Percentiles rank a stretch among this genome's conserved stretches.
These are phyloP conservation scores for Platanista minor DNA, from an alignment of 2,113 vertebrate species.

Conservation along the genomic window DNA sequence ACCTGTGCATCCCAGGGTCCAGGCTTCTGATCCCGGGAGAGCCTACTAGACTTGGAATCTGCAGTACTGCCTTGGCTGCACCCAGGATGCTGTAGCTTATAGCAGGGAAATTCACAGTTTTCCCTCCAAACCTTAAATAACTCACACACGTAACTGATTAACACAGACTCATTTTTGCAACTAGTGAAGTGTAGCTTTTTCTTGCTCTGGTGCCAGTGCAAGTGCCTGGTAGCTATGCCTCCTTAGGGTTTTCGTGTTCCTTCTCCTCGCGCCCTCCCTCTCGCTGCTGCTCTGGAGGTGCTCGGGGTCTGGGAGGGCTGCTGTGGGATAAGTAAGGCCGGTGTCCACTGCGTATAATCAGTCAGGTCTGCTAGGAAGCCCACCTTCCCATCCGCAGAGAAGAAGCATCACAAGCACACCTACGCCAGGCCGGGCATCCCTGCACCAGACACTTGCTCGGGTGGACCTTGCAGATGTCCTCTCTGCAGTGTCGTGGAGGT, in stretches of 20 bases:
- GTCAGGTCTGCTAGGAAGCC: not conserved
- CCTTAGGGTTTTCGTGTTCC: not conserved
- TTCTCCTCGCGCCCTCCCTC: not conserved
- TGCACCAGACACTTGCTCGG: not conserved
- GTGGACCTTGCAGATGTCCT: not conserved
- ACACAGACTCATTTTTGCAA: too few relatives aligned
- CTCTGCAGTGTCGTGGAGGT: not conserved
- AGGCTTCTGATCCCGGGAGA: too few relatives aligned
- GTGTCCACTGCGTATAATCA: accelerated
- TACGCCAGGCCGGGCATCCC: too few relatives aligned
- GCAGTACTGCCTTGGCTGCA: too few relatives aligned
- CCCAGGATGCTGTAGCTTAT: too few relatives aligned
- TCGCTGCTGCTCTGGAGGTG: not conserved
- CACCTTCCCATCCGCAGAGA: not conserved
- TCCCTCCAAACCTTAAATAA: too few relatives aligned
- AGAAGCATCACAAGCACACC: too few relatives aligned
- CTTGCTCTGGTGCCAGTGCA: not conserved
- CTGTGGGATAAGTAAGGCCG: not conserved
- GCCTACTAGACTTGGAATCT: too few relatives aligned
- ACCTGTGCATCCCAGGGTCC: too few relatives aligned
- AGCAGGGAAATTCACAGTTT: too few relatives aligned
- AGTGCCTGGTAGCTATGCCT: not conserved
- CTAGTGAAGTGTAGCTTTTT: not conserved
- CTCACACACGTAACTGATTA: too few relatives aligned
- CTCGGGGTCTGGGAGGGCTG: not conserved